Conservation (phyloP, 2,797 vertebrate genomes). For the Schizopygopsis pylzovi region DNA sequence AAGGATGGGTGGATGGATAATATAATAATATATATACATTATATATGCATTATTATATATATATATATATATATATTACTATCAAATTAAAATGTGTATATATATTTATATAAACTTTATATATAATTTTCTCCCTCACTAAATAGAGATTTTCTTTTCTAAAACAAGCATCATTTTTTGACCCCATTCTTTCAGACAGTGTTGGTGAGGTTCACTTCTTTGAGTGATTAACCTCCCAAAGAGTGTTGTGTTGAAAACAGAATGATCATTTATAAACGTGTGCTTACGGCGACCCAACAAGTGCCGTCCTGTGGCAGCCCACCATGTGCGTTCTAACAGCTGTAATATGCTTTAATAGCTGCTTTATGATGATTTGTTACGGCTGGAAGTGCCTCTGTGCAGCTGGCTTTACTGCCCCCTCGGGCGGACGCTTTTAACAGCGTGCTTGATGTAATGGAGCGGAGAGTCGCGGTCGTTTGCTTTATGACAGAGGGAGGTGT, state of each 20-base stretch:
- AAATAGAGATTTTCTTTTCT: neutral
- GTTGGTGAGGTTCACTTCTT: neutral
- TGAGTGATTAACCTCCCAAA: neutral
- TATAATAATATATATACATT: too few species aligned
- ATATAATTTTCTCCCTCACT: too few species aligned
- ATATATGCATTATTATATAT: too few species aligned
- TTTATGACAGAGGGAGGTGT: conserved; percentile 58
- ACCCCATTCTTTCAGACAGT: neutral
- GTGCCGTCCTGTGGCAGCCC: conserved; percentile 15
- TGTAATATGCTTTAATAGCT: conserved; percentile 80
- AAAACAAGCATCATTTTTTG: neutral
- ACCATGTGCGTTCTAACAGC: conserved; percentile 63
- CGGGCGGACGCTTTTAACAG: conserved; percentile 63
- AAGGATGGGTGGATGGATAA: too few species aligned
- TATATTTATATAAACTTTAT: too few species aligned
- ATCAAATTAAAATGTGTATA: too few species aligned
- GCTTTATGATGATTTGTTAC: conserved; percentile 78
- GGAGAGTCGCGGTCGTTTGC: conserved; percentile 67
- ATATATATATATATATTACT: too few species aligned
- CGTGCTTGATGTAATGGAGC: conserved; percentile 71
- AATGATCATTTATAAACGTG: neutral
- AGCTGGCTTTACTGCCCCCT: conserved; percentile 68
- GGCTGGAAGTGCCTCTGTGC: conserved; percentile 68
- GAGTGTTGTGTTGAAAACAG: neutral
- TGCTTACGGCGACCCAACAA: conserved; percentile 14